Evolutionary conservation across 1,140 invertebrate species (phyloP).

Genomic region (Drosophila lini): DNA sequence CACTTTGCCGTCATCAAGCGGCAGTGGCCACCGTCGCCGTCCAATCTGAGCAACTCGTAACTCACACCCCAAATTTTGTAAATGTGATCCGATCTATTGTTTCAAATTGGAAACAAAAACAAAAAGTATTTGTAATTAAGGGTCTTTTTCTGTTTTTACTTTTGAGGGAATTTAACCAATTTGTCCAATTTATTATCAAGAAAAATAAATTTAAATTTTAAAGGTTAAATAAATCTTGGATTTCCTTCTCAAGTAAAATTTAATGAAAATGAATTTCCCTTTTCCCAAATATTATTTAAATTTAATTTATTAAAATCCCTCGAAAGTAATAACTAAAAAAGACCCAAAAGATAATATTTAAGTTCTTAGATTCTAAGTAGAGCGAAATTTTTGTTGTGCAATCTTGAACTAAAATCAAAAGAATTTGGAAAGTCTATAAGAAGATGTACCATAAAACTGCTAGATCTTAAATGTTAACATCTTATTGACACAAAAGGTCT

Average conservation of each 20-base stretch:
- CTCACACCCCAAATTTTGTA: conserved; percentile 38
- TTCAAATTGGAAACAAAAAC: conserved; percentile 16
- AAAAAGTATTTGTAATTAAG: not conserved
- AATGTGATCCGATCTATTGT: conserved; percentile 55
- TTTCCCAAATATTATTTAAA: not conserved
- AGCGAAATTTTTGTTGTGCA: conserved; percentile 45
- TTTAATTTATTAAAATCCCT: not conserved
- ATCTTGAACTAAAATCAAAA: conserved; percentile 44
- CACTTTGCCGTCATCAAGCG: conserved; percentile 93
- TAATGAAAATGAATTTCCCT: too few species aligned
- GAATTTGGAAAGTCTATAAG: conserved; percentile 8
- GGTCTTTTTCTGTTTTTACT: not conserved
- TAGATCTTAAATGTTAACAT: conserved; percentile 14
- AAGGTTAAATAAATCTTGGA: too few species aligned
- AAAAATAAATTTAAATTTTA: too few species aligned
- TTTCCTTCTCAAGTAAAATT: too few species aligned
- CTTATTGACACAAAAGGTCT: conserved; percentile 6
- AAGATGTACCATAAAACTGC: conserved; percentile 31
- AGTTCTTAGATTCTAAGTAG: conserved; percentile 39
- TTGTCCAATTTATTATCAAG: not conserved
- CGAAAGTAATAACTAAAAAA: not conserved
- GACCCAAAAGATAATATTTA: conserved; percentile 12
- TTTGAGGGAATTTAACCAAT: not conserved
- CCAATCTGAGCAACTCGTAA: conserved; percentile 70
- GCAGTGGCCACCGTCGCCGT: conserved; percentile 79